Evolutionary conservation across 2,113 vertebrate species (phyloP), one percentile per base, ranked within the genome.

Genomic region (Spermophilus dauricus): DNA sequence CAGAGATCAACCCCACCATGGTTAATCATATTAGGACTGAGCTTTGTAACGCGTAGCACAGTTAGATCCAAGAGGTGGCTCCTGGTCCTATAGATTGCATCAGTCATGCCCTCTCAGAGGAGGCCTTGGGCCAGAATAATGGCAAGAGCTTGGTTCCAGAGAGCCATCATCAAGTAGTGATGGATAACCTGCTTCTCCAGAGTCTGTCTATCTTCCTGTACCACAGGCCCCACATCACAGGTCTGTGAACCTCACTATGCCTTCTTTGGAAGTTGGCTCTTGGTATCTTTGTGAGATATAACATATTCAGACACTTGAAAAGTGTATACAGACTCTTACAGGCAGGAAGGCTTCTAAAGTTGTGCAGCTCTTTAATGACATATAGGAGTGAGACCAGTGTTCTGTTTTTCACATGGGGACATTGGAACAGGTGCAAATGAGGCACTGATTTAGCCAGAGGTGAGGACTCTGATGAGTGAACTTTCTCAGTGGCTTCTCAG

Each of bases 81-180:
- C 9, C 13, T 67, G n/a, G 51, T 37, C 18, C 14, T 53, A 14
- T 32, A 75, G 34, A 86, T 42, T 45, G 48, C 34, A 13, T 28
- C 39, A 61, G 45, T 13, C 42, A 16, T 0, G 0, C 17, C 42
- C 14, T 93, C 26, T 73, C 6, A 4, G 20, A 1, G 24, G 9
- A 67, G 39, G 32, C 48, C 24, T 48, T 30, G 1, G 45, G 42
- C 26, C 4, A 11, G 30, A n/a, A 69, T 42, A 32, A 65, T 8
- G 12, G 14, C 11, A 34, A 14, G 20, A 65, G 7, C 3, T 20
- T 69, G 76, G 11, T 18, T 26, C 20, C 5, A n/a, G n/a, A 42
- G 18, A 72, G 56, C 24, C 0, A 0, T 9, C 16, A 8, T 58
- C 18, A 24, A 6, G 26, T 2, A 7, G 42, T 37, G 37, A 45